These are phyloP conservation scores for Physocephala rufipes DNA, from an alignment of 2,888 invertebrate genomes.

Conservation along the genomic window DNA sequence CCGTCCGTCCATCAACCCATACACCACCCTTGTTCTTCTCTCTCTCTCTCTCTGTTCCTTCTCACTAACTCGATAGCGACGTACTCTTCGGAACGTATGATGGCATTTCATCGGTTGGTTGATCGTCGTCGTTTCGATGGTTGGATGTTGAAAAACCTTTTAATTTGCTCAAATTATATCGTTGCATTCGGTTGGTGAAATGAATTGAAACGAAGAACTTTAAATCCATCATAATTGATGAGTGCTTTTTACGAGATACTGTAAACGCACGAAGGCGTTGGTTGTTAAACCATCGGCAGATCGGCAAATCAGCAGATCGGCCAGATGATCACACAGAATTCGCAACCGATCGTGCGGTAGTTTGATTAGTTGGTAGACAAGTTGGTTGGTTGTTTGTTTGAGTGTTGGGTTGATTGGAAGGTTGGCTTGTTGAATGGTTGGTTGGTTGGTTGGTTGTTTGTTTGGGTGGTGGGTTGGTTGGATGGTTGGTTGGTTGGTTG, in stretches of 20 bases:
- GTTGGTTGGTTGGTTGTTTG: too few species aligned
- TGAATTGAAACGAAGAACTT: slow-evolving; percentile 30
- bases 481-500: too few species aligned
- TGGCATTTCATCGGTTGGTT: not conserved
- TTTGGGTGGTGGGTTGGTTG: slow-evolving; percentile 42
- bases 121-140: not conserved
- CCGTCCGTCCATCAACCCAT: slow-evolving; percentile 18
- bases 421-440: not conserved
- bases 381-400: slow-evolving; percentile 33
- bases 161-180: slow-evolving; percentile 41
- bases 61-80: not conserved
- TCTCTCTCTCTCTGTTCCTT: not conserved
- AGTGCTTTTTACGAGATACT: slow-evolving; percentile 39
- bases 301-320: not conserved
- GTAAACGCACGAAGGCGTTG: slow-evolving; percentile 28
- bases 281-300: slow-evolving; percentile 1
- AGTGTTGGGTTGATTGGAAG: not conserved
- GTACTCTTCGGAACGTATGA: not conserved
- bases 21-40: not conserved
- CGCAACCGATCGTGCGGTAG: too few species aligned
- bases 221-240: slow-evolving; percentile 42
- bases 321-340: not conserved
- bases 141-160: slow-evolving; percentile 37
- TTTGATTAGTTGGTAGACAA: slow-evolving; percentile 44
- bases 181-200: slow-evolving; percentile 25